Conservation (phyloP, 2,797 vertebrate species). For the Natrix natrix region DNA sequence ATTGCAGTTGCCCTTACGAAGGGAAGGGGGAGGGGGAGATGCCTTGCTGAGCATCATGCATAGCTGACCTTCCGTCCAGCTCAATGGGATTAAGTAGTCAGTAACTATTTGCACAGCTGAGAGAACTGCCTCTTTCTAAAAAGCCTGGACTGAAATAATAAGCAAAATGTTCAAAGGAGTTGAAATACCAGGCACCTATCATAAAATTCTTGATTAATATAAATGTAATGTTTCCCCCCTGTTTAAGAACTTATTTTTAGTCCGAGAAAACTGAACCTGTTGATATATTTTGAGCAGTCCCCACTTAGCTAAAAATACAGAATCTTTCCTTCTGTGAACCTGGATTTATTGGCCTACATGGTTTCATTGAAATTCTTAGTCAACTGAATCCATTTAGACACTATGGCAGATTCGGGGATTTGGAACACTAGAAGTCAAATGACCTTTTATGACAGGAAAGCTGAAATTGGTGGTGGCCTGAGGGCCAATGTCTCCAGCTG, state of each 20-base stretch:
- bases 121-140: slow-evolving; percentile 11
- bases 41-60: not conserved
- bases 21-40: not conserved
- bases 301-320: slow-evolving; percentile 4
- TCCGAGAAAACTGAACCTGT: not conserved
- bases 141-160: slow-evolving; percentile 26
- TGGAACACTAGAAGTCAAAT: not conserved
- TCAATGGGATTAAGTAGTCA: not conserved
- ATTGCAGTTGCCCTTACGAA: not conserved
- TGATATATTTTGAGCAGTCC: not conserved
- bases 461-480: not conserved
- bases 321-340: not conserved
- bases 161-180: not conserved
- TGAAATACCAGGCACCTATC: slow-evolving; percentile 26
- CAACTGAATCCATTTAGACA: not conserved
- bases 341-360: not conserved
- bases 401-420: not conserved
- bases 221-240: slow-evolving; percentile 15
- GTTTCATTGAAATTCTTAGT: not conserved
- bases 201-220: slow-evolving; percentile 10
- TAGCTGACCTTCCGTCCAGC: not conserved
- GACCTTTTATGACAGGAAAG: not conserved
- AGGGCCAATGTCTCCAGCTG: not conserved
- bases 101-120: slow-evolving; percentile 25
- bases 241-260: not conserved